Evolutionary conservation across 1,140 invertebrate species (phyloP).

Genomic region (Drosophila eugracilis): DNA sequence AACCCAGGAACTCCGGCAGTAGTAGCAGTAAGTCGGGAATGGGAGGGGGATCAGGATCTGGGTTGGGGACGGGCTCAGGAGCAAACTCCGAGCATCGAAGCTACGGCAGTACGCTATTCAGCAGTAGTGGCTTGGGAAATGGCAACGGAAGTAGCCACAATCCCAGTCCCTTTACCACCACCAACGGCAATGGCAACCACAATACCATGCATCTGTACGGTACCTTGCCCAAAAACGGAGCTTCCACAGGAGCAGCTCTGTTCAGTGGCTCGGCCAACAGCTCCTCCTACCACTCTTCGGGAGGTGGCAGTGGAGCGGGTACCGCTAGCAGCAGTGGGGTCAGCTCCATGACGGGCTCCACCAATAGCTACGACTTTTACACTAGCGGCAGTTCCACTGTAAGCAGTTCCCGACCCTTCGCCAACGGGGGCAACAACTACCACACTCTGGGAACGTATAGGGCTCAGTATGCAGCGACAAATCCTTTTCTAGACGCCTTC

Average conservation of each 20-base stretch:
- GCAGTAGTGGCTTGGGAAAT: constrained; percentile 66
- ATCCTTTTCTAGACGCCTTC: constrained; percentile 83
- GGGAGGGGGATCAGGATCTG: constrained; percentile 46
- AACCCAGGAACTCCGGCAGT: constrained; percentile 56
- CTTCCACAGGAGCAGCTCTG: constrained; percentile 56
- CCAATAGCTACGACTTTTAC: constrained; percentile 83
- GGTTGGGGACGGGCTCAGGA: constrained; percentile 35
- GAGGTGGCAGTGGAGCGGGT: constrained; percentile 33
- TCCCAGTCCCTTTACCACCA: constrained; percentile 68
- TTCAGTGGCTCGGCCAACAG: constrained; percentile 57
- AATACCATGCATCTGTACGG: constrained; percentile 81
- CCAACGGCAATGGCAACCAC: constrained; percentile 67
- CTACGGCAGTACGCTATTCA: constrained; percentile 63
- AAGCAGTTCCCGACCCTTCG: constrained; percentile 63
- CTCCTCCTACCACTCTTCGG: constrained; percentile 58
- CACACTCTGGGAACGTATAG: constrained; percentile 83
- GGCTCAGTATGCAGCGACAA: constrained; percentile 83
- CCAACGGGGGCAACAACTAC: constrained; percentile 79
- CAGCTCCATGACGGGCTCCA: constrained; percentile 83
- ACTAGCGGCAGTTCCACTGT: constrained; percentile 46
- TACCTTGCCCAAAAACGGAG: constrained; percentile 80
- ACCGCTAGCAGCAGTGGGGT: constrained; percentile 82
- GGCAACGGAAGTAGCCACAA: constrained; percentile 29
- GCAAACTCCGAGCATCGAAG: constrained; percentile 58
- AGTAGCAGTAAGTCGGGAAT: constrained; percentile 61